A percentile compares a stretch with the other conserved stretches of the same genome.
Conservation (phyloP, 2,113 vertebrate genomes). For the Azemiops feae region DNA sequence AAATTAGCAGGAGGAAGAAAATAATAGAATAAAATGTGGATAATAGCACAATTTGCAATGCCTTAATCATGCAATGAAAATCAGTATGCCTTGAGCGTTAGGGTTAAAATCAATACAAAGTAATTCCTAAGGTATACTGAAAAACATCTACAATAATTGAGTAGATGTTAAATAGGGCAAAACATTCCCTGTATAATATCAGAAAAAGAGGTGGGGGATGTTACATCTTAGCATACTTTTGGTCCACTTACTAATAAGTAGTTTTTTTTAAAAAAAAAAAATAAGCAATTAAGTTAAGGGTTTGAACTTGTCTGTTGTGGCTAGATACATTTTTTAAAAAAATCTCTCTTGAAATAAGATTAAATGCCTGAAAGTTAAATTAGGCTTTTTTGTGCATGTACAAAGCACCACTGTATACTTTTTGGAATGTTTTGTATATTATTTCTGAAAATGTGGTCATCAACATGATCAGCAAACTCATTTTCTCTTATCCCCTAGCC, state of each 20-base stretch:
- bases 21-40: not conserved
- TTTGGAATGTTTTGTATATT: not conserved
- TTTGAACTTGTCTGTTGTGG: not conserved
- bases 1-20: not conserved
- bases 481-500: not conserved
- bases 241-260: not conserved
- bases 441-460: not conserved
- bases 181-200: not conserved
- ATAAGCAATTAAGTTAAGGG: not conserved
- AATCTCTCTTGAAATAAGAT: not conserved
- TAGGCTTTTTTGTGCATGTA: not conserved
- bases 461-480: not conserved
- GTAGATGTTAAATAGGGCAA: conserved; percentile 14
- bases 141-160: conserved; percentile 6
- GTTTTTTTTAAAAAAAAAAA: not conserved
- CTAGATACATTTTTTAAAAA: not conserved
- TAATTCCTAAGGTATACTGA: conserved; percentile 2
- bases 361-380: not conserved
- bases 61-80: not conserved
- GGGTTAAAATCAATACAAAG: conserved; percentile 20
- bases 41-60: not conserved
- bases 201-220: not conserved
- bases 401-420: not conserved
- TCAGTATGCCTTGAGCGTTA: not conserved
- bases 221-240: not conserved